Evolutionary conservation across 23 tunicate genomes (phyloP), one percentile per base, ranked within the genome.

Genomic region (Trididemnum clinides): DNA sequence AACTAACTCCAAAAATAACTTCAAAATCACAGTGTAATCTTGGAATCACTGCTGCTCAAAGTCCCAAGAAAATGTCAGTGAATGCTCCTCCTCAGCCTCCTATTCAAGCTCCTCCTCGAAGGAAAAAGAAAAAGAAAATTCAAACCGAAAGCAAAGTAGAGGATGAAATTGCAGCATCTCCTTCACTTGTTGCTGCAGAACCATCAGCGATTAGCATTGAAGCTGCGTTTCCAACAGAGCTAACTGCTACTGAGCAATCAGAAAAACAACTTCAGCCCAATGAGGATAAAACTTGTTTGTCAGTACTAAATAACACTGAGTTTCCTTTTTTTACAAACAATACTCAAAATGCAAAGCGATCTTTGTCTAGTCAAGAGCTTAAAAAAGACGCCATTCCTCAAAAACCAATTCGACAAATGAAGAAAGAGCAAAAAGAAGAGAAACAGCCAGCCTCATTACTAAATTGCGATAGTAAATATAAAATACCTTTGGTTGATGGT

Each of bases 101-200:
- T 38, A 51, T 87, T 6, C 70, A 69, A 39, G 85, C 91, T 19
- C 91, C 91, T 27, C 91, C 91, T 32, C 49, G 91, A 69, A 30
- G 91, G 12, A 87, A 78, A 29, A 87, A 87, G 77, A 74, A 74
- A 29, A 85, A 85, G 25, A 59, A 59, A 44, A 10, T 15, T 44
- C 54, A 7, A 7, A 7, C 15, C 15, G 54, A 44, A 44, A 10
- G 12, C 10, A 10, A 10, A 15, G 15, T 2, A 36, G 22, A 34
- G 22, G 32, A 34, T 62, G 26, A 19, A 6, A 3, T 1, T 62
- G 5, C 27, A 23, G 27, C 33, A 15, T 0, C 5, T 15, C 5
- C 23, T 62, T 62, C 19, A 0, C 54, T 44, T 44, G 54, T 44
- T 7, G 54, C 15, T 44, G 54, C 54, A 44, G 15, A 44, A 44